Evolutionary conservation across 2,113 vertebrate species (phyloP).

Genomic region (Ictalurus punctatus): DNA sequence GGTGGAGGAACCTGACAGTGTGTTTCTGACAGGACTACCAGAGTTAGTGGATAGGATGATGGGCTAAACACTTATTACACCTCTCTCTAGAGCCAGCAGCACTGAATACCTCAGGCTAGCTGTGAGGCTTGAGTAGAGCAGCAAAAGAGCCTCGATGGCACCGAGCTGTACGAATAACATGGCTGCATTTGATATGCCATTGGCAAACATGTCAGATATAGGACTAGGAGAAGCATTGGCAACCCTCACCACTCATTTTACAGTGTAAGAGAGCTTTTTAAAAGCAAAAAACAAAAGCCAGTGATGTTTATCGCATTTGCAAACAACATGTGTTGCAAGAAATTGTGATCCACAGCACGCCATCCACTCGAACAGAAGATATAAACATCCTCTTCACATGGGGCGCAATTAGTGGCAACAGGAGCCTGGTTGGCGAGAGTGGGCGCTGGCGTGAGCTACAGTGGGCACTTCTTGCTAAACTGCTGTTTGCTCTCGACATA

Average conservation of each 20-base stretch:
- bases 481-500: neutral
- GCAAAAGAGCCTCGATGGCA: slow-evolving; percentile 9
- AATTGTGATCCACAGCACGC: slow-evolving; percentile 23
- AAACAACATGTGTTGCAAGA: slow-evolving; percentile 34
- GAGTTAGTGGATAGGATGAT: slow-evolving; percentile 6
- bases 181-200: neutral
- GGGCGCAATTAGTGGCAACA: slow-evolving; percentile 50
- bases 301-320: slow-evolving; percentile 5
- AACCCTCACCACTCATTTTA: neutral
- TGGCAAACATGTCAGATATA: slow-evolving; percentile 15
- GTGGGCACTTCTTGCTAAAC: neutral
- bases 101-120: slow-evolving; percentile 25
- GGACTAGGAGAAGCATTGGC: neutral
- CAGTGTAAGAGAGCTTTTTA: neutral
- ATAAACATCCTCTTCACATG: slow-evolving; percentile 45
- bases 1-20: slow-evolving; percentile 12
- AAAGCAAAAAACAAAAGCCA: neutral
- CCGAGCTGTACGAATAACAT: neutral
- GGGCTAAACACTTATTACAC: slow-evolving; percentile 5
- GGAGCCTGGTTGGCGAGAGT: slow-evolving; percentile 35
- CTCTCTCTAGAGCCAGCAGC: neutral
- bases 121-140: slow-evolving; percentile 6
- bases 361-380: slow-evolving; percentile 25
- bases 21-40: slow-evolving; percentile 10
- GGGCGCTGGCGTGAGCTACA: slow-evolving; percentile 33